Evolutionary conservation across 2,113 vertebrate genomes (phyloP).

Genomic region (Pontoporia blainvillei): DNA sequence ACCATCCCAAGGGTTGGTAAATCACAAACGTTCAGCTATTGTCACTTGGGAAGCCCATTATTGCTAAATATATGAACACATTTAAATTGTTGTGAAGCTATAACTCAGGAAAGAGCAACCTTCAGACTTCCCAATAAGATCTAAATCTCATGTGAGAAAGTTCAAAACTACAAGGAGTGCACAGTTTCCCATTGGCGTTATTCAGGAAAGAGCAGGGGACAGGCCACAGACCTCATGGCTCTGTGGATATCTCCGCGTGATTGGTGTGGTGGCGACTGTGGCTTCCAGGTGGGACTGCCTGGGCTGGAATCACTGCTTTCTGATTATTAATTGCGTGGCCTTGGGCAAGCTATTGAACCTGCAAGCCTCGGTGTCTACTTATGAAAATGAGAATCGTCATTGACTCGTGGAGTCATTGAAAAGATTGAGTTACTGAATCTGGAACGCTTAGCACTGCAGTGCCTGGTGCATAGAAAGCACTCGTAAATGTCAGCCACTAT

Average conservation of each 20-base stretch:
- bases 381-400: not conserved
- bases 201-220: not conserved
- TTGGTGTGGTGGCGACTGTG: accelerated
- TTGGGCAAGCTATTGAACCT: not conserved
- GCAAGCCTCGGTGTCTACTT: not conserved
- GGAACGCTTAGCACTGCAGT: not conserved
- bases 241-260: accelerated
- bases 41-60: not conserved
- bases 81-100: not conserved
- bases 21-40: not conserved
- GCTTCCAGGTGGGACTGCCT: not conserved
- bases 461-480: not conserved
- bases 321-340: not conserved
- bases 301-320: not conserved
- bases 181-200: not conserved
- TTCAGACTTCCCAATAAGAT: not conserved
- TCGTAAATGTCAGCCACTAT: not conserved
- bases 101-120: not conserved
- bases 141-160: not conserved
- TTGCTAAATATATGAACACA: not conserved
- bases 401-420: not conserved
- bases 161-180: not conserved
- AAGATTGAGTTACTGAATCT: not conserved
- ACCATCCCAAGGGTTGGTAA: not conserved
- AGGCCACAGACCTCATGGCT: not conserved